Base-by-base conservation (phyloP, 1,140 invertebrate genomes). In the Saccostrea echinata region DNA sequence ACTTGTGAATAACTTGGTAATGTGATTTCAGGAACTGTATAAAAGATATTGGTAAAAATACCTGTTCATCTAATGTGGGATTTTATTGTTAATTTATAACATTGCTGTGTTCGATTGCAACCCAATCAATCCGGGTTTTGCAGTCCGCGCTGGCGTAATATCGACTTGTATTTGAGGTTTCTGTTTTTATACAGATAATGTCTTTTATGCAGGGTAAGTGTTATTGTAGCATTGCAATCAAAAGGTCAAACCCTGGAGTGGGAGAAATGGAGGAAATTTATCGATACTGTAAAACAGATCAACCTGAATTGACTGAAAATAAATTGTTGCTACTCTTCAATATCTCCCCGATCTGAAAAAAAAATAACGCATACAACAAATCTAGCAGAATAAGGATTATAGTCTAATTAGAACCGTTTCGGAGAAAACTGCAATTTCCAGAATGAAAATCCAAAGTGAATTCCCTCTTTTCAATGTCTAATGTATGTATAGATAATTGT, bases 11-110 rank as follows among this genome's bases (percentile, higher is more conserved):
- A 8, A 16, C 27, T 12, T 12, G 68, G 68, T 33, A 76, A 76
- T 18, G 68, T 30, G 11, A 76, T 30, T 76, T 30, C 68, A 16
- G 16, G 27, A 18, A 27, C 68, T 27, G 68, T 76, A 76, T 76
- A 76, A 76, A 33, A 76, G 68, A 76, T 27, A 76, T 33, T 76
- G 68, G 68, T 76, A 16, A 76, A 43, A 76, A 76, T 76, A 76
- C 68, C 68, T 33, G 11, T 76, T 76, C 68, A 76, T 76, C 24
- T 76, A 76, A 76, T 76, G 27, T 76, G 68, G 27, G 68, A 76
- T 76, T 76, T 76, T 76, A 76, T 76, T 76, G 68, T 76, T 76
- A 76, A 76, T 76, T 76, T 76, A 76, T 76, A 76, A 27, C 68
- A 76, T 33, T 76, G 68, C 68, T 30, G 68, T 76, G 68, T 76